Conservation (phyloP, 2,113 vertebrate species). For the Garra rufa region DNA sequence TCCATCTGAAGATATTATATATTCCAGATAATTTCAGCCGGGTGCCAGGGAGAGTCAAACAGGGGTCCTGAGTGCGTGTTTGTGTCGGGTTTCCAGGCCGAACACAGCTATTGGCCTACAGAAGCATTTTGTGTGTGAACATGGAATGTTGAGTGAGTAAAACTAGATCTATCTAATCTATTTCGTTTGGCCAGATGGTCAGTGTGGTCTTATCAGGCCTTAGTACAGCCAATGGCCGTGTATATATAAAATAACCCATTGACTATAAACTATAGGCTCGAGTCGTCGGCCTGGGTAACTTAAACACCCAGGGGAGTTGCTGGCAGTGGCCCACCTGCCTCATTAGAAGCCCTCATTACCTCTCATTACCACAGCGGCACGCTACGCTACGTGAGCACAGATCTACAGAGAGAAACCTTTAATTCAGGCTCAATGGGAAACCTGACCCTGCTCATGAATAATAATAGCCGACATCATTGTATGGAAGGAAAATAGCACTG, state of each 20-base stretch:
- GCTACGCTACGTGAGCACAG: conserved; percentile 61
- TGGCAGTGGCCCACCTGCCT: conserved; percentile 54
- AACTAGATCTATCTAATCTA: neutral
- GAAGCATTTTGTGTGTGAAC: conserved; percentile 34
- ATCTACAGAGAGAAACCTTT: conserved; percentile 76
- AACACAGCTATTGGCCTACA: neutral
- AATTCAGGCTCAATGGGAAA: conserved; percentile 83
- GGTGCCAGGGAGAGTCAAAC: neutral
- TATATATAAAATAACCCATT: conserved; percentile 3
- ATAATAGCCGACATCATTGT: conserved; percentile 82
- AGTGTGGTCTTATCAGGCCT: neutral
- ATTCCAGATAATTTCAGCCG: neutral
- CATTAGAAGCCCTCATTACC: conserved; percentile 61
- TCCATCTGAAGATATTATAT: neutral
- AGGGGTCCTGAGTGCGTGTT: neutral
- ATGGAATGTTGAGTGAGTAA: conserved; percentile 14
- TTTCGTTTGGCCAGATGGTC: conserved; percentile 26
- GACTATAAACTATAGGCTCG: conserved; percentile 19
- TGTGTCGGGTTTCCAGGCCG: neutral
- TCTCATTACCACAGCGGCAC: conserved; percentile 59
- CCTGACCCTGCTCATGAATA: conserved; percentile 82
- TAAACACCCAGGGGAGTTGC: conserved; percentile 45
- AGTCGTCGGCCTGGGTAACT: conserved; percentile 10
- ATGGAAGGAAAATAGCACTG: conserved; percentile 72
- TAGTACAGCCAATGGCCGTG: neutral